Conservation (phyloP, 2,113 vertebrate species). For the Telmatochromis brachygnathus region DNA sequence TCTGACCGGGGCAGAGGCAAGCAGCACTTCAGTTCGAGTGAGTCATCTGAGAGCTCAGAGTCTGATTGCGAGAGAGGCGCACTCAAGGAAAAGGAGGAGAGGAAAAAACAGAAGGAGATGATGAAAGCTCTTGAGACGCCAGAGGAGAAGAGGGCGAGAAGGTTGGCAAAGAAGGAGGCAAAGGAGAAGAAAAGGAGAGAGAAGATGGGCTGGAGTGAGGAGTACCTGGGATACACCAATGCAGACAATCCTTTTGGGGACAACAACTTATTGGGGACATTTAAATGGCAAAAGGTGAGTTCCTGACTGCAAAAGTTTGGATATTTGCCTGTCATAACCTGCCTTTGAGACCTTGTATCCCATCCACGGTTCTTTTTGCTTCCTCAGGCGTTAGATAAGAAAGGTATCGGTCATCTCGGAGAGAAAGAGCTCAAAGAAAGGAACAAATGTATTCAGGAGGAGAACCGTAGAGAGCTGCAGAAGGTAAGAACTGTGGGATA, state of each 20-base stretch:
- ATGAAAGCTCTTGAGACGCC: slow-evolving; percentile 94
- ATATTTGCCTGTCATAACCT: background rate
- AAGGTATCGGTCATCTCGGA: slow-evolving; percentile 90
- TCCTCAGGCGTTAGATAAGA: slow-evolving; percentile 85
- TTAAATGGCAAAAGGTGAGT: slow-evolving; percentile 95
- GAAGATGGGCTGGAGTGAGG: slow-evolving; percentile 99
- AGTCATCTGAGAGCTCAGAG: slow-evolving; percentile 72
- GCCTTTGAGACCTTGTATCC: background rate
- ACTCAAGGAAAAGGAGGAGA: slow-evolving; percentile 55
- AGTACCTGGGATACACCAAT: slow-evolving; percentile 99
- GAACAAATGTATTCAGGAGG: slow-evolving; percentile 93
- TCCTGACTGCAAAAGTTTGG: background rate
- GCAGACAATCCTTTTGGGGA: slow-evolving; percentile 97
- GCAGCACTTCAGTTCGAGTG: slow-evolving; percentile 63
- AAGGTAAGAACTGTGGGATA: slow-evolving; percentile 72
- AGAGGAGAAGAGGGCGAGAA: slow-evolving; percentile 89
- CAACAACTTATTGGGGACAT: slow-evolving; percentile 94
- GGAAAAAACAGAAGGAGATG: slow-evolving; percentile 77
- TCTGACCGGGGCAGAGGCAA: slow-evolving; percentile 31
- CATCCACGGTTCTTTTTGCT: background rate
- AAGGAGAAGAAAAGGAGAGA: slow-evolving; percentile 95
- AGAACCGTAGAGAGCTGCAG: slow-evolving; percentile 93
- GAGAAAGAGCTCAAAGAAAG: slow-evolving; percentile 95
- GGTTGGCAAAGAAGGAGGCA: slow-evolving; percentile 91
- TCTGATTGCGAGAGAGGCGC: slow-evolving; percentile 12